Evolutionary conservation across 1,140 invertebrate genomes (phyloP).

Genomic region (Aphelinus atriplicis): DNA sequence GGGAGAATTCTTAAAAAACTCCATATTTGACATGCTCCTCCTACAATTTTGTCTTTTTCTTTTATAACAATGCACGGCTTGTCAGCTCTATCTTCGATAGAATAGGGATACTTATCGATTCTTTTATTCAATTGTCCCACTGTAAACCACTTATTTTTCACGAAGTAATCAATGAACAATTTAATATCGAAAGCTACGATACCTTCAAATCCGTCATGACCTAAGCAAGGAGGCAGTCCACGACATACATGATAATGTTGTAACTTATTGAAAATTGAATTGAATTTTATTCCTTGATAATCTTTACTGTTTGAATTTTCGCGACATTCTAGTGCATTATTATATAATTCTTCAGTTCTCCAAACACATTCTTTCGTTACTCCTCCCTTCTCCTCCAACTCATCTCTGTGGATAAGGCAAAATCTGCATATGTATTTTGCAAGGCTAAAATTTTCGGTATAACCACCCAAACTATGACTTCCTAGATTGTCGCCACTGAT

Average conservation of each 20-base stretch:
- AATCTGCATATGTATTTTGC: slow-evolving; percentile 44
- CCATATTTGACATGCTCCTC: slow-evolving; percentile 40
- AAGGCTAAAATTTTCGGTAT: slow-evolving; percentile 46
- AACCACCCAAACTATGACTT: slow-evolving; percentile 48
- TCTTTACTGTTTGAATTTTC: background rate
- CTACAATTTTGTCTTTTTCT: slow-evolving; percentile 31
- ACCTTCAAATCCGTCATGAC: slow-evolving; percentile 7
- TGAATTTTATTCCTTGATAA: slow-evolving; percentile 21
- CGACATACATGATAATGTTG: slow-evolving; percentile 8
- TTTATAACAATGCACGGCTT: slow-evolving; percentile 32
- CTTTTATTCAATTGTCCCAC: slow-evolving; percentile 39
- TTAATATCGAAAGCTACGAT: slow-evolving; percentile 6
- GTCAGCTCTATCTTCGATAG: slow-evolving; percentile 41
- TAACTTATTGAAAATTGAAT: slow-evolving; percentile 30
- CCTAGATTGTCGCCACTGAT: slow-evolving; percentile 52
- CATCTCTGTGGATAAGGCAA: slow-evolving; percentile 40
- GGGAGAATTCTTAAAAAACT: slow-evolving; percentile 39
- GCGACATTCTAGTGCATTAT: background rate
- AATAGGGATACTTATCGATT: slow-evolving; percentile 46
- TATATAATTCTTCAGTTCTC: slow-evolving; percentile 14
- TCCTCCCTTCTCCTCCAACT: slow-evolving; percentile 37
- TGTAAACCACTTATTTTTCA: slow-evolving; percentile 10
- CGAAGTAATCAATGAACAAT: slow-evolving; percentile 7
- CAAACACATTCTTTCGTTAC: background rate
- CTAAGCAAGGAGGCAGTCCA: slow-evolving; percentile 15